Base-by-base conservation (phyloP, 1,140 invertebrate genomes). In the Leptopilina clavipes region DNA sequence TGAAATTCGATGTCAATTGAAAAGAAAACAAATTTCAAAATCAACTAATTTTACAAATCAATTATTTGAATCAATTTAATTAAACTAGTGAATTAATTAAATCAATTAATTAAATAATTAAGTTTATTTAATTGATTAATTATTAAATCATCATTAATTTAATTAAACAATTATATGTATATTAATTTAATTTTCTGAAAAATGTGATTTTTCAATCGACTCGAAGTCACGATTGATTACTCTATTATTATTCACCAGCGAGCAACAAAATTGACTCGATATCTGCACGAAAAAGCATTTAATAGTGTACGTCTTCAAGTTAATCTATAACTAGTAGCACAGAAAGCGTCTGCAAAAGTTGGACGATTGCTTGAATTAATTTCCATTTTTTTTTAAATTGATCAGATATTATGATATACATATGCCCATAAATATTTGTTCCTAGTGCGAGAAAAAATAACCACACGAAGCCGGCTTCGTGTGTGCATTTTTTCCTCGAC, bases 281-380 rank as follows among this genome's bases (percentile, higher is more conserved):
- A 31, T 37, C 22, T 65, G 59, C 59, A 37, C 22, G 59, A 65
- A 65, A 65, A 65, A 65, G 25, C 59, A 65, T 25, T n/a, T 65
- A 65, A 31, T 37, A 37, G 8, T n/a, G 25, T 65, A 65, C 25
- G 59, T n/a, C 14, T 37, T 31, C 19, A 31, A 65, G 12, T 12
- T 65, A 12, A 25, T 65, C 59, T 65, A 65, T 76, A 74, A 59
- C 75, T 59, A 75, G 72, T 76, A 84, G 76, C 74, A 81, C 79
- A 76, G 76, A 77, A 75, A 72, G 75, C 78, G 77, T 80, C 72
- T 75, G 70, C 74, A 81, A 77, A 77, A 82, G 52, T 75, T 79
- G 79, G 25, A 78, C 54, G 70, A 48, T 76, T 79, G 75, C 79
- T 77, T 76, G 48, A 43, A 77, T 78, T 40, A 40, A 0, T 8